These are phyloP conservation scores for Discoglossus pictus DNA, from an alignment of 2,797 vertebrate species.

Conservation along the genomic window DNA sequence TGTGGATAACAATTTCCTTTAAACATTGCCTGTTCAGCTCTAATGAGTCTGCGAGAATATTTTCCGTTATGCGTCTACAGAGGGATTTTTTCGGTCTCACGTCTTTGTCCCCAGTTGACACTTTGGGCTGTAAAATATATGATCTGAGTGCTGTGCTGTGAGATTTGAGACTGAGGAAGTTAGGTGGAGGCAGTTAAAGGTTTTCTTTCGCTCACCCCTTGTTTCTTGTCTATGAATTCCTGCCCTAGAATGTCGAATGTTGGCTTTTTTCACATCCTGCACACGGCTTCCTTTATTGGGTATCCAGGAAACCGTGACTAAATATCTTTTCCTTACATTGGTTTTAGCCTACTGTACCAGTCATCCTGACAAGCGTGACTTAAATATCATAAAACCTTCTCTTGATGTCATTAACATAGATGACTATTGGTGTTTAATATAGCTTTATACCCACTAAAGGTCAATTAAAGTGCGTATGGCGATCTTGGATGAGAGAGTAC, in stretches of 20 bases:
- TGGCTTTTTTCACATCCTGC: slow-evolving; percentile 71
- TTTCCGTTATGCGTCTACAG: background rate
- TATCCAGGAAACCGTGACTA: slow-evolving; percentile 64
- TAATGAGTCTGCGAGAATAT: no score
- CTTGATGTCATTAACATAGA: no score
- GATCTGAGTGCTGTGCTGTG: slow-evolving; percentile 14
- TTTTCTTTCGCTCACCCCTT: slow-evolving; percentile 56
- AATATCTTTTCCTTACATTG: slow-evolving; percentile 52
- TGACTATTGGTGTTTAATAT: no score
- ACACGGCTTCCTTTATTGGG: slow-evolving; percentile 70
- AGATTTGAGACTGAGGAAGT: slow-evolving; percentile 44
- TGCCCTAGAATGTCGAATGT: slow-evolving; percentile 56
- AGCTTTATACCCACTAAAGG: no score
- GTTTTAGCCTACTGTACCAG: slow-evolving; percentile 50
- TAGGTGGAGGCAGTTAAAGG: slow-evolving; percentile 64
- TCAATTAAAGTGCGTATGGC: no score
- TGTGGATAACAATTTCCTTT: no score
- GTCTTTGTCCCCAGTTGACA: slow-evolving; percentile 40
- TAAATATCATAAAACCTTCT: no score
- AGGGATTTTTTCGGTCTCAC: background rate
- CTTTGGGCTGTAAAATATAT: slow-evolving; percentile 52
- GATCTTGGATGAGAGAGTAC: no score
- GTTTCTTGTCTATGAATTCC: slow-evolving; percentile 63
- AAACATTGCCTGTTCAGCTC: no score
- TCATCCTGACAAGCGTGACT: slow-evolving; percentile 45